Evolutionary conservation across 1,140 invertebrate genomes (phyloP).

Genomic region (Drosophila parvula): DNA sequence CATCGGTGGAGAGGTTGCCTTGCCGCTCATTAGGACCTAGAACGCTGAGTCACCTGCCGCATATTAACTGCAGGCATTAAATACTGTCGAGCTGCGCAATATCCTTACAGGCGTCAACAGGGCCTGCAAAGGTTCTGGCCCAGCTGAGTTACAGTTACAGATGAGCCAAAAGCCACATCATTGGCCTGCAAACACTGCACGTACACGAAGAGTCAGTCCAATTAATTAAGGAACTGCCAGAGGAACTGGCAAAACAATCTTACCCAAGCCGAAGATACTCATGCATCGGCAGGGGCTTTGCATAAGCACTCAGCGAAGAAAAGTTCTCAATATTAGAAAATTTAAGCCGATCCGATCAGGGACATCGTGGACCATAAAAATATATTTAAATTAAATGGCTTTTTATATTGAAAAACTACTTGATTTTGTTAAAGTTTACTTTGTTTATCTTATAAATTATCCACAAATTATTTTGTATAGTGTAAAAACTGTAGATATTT

Average conservation of each 20-base stretch:
- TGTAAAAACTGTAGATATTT: constrained; percentile 11
- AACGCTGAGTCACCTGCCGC: constrained; percentile 71
- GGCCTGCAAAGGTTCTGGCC: constrained; percentile 15
- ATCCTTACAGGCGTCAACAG: constrained; percentile 23
- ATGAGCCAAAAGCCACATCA: constrained; percentile 26
- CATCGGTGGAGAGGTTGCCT: constrained; percentile 20
- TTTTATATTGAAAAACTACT: no score
- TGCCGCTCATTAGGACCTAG: constrained; percentile 62
- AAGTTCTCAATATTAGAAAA: no score
- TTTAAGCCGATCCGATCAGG: no score
- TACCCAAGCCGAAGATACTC: neutral
- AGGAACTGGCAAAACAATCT: constrained; percentile 17
- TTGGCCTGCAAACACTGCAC: constrained; percentile 40
- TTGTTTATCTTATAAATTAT: no score
- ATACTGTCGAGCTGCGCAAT: constrained; percentile 54
- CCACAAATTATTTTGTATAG: neutral
- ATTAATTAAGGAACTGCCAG: constrained; percentile 68
- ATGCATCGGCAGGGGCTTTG: constrained; percentile 14
- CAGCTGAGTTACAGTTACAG: constrained; percentile 17
- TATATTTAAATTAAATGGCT: no score
- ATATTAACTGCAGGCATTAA: constrained; percentile 81
- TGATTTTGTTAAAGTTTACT: no score
- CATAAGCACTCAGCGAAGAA: neutral
- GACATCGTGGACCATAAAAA: no score
- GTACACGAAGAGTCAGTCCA: constrained; percentile 57